Evolutionary conservation across 2,797 vertebrate species (phyloP).

Genomic region (Hephaestus fuliginosus): DNA sequence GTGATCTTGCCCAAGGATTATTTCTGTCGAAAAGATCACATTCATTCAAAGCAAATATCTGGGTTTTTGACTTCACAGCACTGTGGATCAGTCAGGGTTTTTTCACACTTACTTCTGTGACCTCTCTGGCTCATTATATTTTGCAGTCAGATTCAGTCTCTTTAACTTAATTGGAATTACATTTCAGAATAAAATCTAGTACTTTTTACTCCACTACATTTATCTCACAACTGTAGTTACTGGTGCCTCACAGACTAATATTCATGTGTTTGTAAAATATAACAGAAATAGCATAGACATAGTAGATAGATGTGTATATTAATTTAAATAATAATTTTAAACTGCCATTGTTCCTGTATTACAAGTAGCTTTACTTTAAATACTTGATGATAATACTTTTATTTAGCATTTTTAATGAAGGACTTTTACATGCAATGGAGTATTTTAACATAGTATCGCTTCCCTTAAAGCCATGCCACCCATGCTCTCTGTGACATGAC

Average conservation of each 20-base stretch:
- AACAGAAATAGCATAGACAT: background rate
- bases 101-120: background rate
- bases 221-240: background rate
- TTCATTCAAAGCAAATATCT: background rate
- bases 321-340: background rate
- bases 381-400: background rate
- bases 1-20: background rate
- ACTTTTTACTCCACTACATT: background rate
- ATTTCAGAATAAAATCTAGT: too few relatives aligned
- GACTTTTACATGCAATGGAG: background rate
- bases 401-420: background rate
- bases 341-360: background rate
- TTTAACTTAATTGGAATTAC: too few relatives aligned
- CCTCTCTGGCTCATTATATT: conserved; percentile 7
- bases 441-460: background rate
- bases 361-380: background rate
- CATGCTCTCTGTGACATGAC: background rate
- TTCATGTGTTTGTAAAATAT: background rate
- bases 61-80: background rate
- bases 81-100: background rate
- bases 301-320: background rate
- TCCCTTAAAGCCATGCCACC: background rate
- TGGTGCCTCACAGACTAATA: background rate
- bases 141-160: background rate
- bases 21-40: background rate